Conservation (phyloP, 35 echinoderm and acorn worm species). For the Hemicentrotus pulcherrimus region DNA sequence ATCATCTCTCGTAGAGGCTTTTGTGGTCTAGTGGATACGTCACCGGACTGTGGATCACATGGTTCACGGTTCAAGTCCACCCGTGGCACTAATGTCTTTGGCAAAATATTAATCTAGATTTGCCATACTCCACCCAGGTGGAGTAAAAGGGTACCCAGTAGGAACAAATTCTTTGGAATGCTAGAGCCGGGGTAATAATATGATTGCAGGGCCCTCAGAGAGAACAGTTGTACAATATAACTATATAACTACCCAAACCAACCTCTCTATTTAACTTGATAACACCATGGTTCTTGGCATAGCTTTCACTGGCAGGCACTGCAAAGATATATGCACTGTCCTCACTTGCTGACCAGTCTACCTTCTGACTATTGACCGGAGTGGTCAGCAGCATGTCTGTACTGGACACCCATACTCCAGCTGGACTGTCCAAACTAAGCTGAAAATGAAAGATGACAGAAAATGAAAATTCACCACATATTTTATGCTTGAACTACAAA, state of each 20-base stretch:
- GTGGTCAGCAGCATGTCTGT: constrained; percentile 90
- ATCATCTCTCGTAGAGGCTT: too few relatives aligned
- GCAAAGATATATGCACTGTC: constrained; percentile 68
- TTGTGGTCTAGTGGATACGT: too few relatives aligned
- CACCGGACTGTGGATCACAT: too few relatives aligned
- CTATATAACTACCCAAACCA: background rate
- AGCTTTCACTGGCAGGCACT: constrained; percentile 79
- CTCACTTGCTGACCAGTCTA: constrained; percentile 66
- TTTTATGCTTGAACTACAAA: background rate
- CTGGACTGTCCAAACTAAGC: constrained; percentile 68
- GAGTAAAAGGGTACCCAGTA: too few relatives aligned
- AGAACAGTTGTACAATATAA: too few relatives aligned
- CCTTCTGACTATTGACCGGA: constrained; percentile 25
- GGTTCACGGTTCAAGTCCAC: too few relatives aligned
- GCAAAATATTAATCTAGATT: too few relatives aligned
- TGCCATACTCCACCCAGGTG: too few relatives aligned
- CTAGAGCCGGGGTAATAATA: too few relatives aligned
- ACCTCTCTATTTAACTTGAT: constrained; percentile 87
- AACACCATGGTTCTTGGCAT: constrained; percentile 95
- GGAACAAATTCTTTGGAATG: too few relatives aligned
- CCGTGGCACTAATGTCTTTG: too few relatives aligned
- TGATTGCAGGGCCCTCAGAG: too few relatives aligned
- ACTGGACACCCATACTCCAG: constrained; percentile 97
- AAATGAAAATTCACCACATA: background rate
- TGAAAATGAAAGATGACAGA: constrained; percentile 41